phyloP scores from a whole-genome alignment of 2,888 invertebrate genomes.

The Drosophila borealis region DNA sequence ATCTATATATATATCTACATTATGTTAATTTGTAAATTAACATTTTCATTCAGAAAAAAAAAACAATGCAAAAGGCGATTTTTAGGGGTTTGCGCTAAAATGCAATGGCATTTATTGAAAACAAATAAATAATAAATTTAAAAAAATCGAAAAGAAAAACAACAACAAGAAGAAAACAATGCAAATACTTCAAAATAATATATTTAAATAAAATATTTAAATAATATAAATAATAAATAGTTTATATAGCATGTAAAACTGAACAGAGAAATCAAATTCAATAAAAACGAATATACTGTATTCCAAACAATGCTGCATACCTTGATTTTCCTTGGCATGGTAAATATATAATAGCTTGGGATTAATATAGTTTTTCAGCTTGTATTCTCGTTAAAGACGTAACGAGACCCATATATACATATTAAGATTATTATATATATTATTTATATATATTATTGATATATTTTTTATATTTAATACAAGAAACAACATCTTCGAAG shows the following conservation, averaged over 20 bases:
- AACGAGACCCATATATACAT: too few species aligned
- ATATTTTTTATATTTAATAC: too few species aligned
- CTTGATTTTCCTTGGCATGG: neutral
- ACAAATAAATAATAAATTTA: constrained; percentile 14
- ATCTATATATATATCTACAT: constrained; percentile 25
- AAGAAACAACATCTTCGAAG: too few species aligned
- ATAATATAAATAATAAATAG: constrained; percentile 67
- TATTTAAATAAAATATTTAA: constrained; percentile 58
- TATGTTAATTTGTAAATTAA: constrained; percentile 63
- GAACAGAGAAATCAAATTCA: constrained; percentile 78
- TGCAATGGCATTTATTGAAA: constrained; percentile 47
- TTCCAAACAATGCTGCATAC: constrained; percentile 52
- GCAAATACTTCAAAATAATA: constrained; percentile 57
- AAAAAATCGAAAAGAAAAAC: constrained; percentile 9
- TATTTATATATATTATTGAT: too few species aligned
- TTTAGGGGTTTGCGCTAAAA: constrained; percentile 32
- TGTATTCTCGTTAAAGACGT: too few species aligned
- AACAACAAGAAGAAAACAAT: constrained; percentile 17
- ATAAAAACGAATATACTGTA: constrained; percentile 79
- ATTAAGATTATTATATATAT: too few species aligned
- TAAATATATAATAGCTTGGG: neutral
- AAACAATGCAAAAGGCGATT: constrained; percentile 36
- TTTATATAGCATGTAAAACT: constrained; percentile 79
- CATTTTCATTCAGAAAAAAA: constrained; percentile 45
- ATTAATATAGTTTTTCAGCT: neutral